A percentile compares a stretch with the other conserved stretches of the same genome.
phyloP scores from a whole-genome alignment of 2,888 invertebrate species.

The Pachliopta kotzebuea region DNA sequence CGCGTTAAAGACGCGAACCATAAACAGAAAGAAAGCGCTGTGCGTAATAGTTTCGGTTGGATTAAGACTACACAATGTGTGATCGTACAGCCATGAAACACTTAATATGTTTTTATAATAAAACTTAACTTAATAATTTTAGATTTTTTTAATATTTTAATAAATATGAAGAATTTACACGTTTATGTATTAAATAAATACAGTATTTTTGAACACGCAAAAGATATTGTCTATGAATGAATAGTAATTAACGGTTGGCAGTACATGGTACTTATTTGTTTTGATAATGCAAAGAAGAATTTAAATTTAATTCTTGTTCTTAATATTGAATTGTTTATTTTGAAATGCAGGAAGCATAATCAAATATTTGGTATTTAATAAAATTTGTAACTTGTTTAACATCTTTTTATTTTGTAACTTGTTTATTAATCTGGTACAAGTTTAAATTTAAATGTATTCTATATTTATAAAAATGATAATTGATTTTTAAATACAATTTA shows the following conservation, averaged over 20 bases:
- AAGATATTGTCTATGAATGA: neutral
- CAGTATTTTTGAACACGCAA: neutral
- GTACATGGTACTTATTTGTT: neutral
- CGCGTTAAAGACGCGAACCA: slow-evolving; percentile 71
- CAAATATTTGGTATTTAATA: neutral
- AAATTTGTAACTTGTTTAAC: no score
- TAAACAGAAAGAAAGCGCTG: slow-evolving; percentile 37
- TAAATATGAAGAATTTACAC: neutral
- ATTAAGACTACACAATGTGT: slow-evolving; percentile 8
- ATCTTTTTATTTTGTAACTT: no score
- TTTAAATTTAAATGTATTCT: no score
- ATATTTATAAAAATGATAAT: no score
- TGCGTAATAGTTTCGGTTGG: slow-evolving; percentile 25
- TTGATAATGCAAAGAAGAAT: neutral
- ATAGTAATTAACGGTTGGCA: neutral
- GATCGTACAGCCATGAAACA: slow-evolving; percentile 26
- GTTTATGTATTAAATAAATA: neutral
- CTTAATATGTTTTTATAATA: neutral
- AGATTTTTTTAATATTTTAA: no score
- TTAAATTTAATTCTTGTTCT: neutral
- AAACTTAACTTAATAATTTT: no score
- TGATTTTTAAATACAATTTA: no score
- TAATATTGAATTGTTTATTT: neutral
- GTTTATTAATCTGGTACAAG: no score
- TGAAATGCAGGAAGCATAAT: neutral